A percentile compares a stretch with the other conserved stretches of the same genome.
Evolutionary conservation across 2,888 invertebrate species (phyloP).

Genomic region (Dryomyza anilis): DNA sequence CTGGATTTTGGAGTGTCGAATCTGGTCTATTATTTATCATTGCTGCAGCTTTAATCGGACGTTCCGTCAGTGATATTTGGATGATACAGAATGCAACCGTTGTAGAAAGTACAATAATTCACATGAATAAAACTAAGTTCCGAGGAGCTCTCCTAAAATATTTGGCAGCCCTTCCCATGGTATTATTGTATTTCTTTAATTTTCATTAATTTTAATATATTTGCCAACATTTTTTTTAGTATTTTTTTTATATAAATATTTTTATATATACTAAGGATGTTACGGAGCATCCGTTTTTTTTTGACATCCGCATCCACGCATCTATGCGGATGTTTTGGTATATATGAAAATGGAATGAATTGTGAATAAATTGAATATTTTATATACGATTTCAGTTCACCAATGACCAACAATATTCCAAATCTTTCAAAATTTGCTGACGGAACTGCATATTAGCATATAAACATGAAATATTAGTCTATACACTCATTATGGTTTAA

Average conservation of each 20-base stretch:
- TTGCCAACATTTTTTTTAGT: constrained; percentile 57
- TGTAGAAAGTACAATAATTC: constrained; percentile 93
- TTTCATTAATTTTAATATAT: background rate
- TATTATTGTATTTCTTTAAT: constrained; percentile 50
- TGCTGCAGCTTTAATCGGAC: constrained; percentile 79
- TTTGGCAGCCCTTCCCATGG: constrained; percentile 84
- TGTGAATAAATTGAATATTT: no score
- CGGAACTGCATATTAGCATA: no score
- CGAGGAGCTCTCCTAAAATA: constrained; percentile 76
- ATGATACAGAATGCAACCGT: constrained; percentile 93
- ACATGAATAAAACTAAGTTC: constrained; percentile 81
- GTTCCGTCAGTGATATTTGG: constrained; percentile 97
- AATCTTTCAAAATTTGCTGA: no score
- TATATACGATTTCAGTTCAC: no score
- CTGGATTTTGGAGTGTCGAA: constrained; percentile 79
- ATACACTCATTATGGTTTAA: no score
- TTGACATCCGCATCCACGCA: no score
- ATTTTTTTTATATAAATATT: constrained; percentile 56
- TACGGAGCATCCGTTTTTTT: no score
- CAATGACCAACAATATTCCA: no score
- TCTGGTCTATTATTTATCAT: constrained; percentile 74
- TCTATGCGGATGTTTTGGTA: no score
- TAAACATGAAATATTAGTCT: no score
- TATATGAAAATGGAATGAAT: no score
- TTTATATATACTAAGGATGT: background rate